These are phyloP conservation scores for Coracopsis vasa DNA, from an alignment of 2,113 vertebrate species.

Conservation along the genomic window DNA sequence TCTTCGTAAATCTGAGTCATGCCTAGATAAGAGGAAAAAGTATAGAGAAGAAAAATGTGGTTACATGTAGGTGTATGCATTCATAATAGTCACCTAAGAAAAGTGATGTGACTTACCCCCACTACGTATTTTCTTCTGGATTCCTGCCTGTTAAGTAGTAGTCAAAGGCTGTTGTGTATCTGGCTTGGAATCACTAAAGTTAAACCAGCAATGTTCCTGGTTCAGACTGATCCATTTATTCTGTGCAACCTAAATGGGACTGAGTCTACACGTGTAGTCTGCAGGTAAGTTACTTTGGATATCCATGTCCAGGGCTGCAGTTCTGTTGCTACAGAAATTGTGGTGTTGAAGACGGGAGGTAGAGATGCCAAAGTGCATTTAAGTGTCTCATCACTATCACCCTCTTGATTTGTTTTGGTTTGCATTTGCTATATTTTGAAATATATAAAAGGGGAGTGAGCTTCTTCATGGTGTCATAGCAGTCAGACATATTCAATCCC, in stretches of 20 bases:
- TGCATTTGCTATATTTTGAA: not conserved
- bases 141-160: not conserved
- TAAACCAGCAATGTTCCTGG: not conserved
- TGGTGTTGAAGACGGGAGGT: not conserved
- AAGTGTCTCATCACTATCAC: not conserved
- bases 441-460: not conserved
- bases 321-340: not conserved
- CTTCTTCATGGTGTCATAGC: not conserved
- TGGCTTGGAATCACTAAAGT: not conserved
- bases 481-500: not conserved
- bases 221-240: not conserved
- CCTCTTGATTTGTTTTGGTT: not conserved
- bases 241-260: not conserved
- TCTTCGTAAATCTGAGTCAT: not conserved
- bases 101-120: not conserved
- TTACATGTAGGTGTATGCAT: not conserved
- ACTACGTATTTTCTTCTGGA: not conserved
- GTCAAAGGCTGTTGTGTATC: not conserved
- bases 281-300: not conserved
- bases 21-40: not conserved
- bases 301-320: accelerated
- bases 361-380: not conserved
- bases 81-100: not conserved
- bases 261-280: not conserved
- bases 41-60: not conserved